Base-by-base conservation (phyloP, 1,140 invertebrate species). In the Hestina assimilis region DNA sequence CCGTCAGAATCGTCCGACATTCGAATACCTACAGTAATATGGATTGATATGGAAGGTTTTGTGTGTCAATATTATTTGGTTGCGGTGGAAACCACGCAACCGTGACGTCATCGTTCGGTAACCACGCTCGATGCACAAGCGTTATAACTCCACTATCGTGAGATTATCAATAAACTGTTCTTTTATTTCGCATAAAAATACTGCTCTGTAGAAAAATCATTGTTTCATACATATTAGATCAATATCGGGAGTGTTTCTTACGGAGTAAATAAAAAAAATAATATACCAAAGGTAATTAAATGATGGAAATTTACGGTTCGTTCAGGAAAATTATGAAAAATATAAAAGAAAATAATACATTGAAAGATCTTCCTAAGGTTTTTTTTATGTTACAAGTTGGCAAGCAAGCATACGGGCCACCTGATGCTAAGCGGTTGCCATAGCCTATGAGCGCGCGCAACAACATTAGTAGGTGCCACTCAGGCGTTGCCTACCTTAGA, bases 61-160 rank as follows among this genome's bases (percentile, higher is more conserved):
- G 56, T 23, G 59, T 73, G 48, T 66, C 71, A 53, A 33, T 28
- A 20, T 62, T 57, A 17, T 47, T 33, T 75, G 64, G 77, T 66
- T 59, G 56, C 45, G 67, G 55, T 61, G 48, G 57, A 43, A 53
- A 45, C 41, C 76, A 83, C 66, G 75, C 71, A 59, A 77, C 33
- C 83, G 69, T 87, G 76, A 87, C 83, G 83, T 87, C 83, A 83
- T 69, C 65, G 71, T 78, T 75, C 72, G 76, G 75, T 83, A 72
- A 77, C 69, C 79, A 83, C 80, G 81, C 68, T 77, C 60, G 57
- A 51, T 77, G 77, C 66, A 82, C 79, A 79, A 19, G 65, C 66
- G 72, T 72, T 80, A 75, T 74, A 75, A 75, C 71, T 72, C 63
- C 63, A 72, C 74, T 78, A 82, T 77, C 79, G 61, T 70, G 66